Percentiles rank a stretch among this genome's conserved stretches.
Evolutionary conservation across 2,888 invertebrate species (phyloP).

Genomic region (Epinotia ramella): DNA sequence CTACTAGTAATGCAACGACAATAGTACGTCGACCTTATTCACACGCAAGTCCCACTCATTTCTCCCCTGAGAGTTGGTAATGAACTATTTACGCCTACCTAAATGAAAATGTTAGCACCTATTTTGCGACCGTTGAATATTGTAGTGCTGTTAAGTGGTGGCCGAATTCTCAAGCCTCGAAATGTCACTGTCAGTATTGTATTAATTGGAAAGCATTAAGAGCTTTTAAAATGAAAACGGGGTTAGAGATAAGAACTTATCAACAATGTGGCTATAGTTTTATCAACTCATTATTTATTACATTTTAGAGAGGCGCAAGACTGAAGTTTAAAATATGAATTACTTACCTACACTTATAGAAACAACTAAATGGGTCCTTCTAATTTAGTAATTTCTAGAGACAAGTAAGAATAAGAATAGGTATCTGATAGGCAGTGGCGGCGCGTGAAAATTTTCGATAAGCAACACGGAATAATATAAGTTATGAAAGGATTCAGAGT

Average conservation of each 20-base stretch:
- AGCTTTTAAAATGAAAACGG: slow-evolving; percentile 37
- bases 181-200: slow-evolving; percentile 36
- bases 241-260: slow-evolving; percentile 20
- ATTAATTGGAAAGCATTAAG: slow-evolving; percentile 39
- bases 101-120: slow-evolving; percentile 33
- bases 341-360: not conserved
- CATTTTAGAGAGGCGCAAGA: slow-evolving; percentile 5
- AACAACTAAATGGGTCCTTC: not conserved
- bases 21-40: slow-evolving; percentile 79
- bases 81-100: slow-evolving; percentile 54
- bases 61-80: slow-evolving; percentile 69
- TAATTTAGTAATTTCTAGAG: not conserved
- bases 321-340: slow-evolving; percentile 15
- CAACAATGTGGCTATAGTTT: slow-evolving; percentile 11
- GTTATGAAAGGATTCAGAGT: too few species aligned
- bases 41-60: slow-evolving; percentile 77
- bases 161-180: slow-evolving; percentile 33
- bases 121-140: slow-evolving; percentile 32
- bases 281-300: slow-evolving; percentile 23
- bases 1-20: slow-evolving; percentile 72
- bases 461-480: too few species aligned
- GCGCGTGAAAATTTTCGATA: too few species aligned
- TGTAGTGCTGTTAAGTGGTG: slow-evolving; percentile 41
- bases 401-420: not conserved
- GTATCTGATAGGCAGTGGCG: too few species aligned